Base-by-base conservation (phyloP, 2,797 vertebrate genomes). In the Cryptoblepharus egeriae region DNA sequence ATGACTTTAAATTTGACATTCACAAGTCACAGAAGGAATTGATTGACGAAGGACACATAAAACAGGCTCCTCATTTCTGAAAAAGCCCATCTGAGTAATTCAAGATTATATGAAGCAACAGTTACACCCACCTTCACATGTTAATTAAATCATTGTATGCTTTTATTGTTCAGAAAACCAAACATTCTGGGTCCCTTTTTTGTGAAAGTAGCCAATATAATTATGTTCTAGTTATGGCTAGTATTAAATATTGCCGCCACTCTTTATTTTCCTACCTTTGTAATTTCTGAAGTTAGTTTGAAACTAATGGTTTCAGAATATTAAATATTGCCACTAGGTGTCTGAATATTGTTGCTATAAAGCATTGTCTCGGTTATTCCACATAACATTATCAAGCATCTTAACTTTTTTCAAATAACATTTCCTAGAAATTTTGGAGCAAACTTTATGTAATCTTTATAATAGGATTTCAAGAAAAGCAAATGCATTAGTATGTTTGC, bases 401-500 rank as follows among this genome's bases (percentile, higher is more conserved):
- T 91, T 96, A 95, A 95, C 95, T 96, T 93, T 91, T 94, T 94
- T 94, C 93, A 92, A 92, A 92, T 94, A 94, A 94, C 91, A 88
- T 95, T 96, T 96, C 93, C 95, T 95, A 96, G 93, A 95, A 90
- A 88, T 95, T 96, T 95, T 92, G 88, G 90, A 93, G 91, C 88
- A 91, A 91, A 92, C 89, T 93, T 95, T 94, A 88, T 95, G 92
- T 96, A 93, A 94, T 92, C 94, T 95, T 96, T 96, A 90, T 95
- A 94, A 96, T 93, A 97, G 95, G 96, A 92, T 94, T 94, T 96
- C 91, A 94, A 94, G 92, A 93, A 92, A 95, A 94, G 93, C 94
- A 96, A 95, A 95, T 95, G 95, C 96, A 94, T 97, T 95, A 94
- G 94, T 97, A 96, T 97, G 96, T 98, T 97, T 97, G 97, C 98